Percentiles rank a stretch among this genome's conserved stretches.
These are phyloP conservation scores for Nymphalis io DNA, from an alignment of 1,140 invertebrate species.

Conservation along the genomic window DNA sequence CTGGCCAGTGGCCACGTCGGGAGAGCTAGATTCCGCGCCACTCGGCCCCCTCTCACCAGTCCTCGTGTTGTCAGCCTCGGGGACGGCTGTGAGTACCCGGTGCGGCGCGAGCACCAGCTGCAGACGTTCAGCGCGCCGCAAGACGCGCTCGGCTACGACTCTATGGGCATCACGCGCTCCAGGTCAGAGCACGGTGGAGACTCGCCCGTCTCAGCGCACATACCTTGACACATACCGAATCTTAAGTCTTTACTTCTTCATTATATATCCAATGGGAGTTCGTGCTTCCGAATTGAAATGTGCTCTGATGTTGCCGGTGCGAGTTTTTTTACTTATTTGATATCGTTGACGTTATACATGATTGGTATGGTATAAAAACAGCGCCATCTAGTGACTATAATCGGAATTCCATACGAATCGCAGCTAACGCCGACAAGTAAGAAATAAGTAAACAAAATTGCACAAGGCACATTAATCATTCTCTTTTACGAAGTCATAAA, in stretches of 20 bases:
- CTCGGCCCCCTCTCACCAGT: not conserved
- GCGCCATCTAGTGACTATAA: too few relatives aligned
- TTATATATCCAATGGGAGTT: not conserved
- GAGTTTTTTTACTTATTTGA: too few relatives aligned
- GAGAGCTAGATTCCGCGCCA: not conserved
- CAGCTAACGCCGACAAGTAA: too few relatives aligned
- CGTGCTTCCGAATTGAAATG: not conserved
- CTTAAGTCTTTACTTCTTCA: too few relatives aligned
- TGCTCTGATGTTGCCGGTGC: not conserved
- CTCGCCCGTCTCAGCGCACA: conserved; percentile 49
- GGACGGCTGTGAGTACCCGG: conserved; percentile 92
- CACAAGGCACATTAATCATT: too few relatives aligned
- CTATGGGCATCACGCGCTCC: conserved; percentile 93
- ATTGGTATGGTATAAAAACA: too few relatives aligned
- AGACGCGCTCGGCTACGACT: conserved; percentile 87
- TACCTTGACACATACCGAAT: conserved; percentile 58
- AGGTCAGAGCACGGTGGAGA: conserved; percentile 84
- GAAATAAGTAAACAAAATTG: too few relatives aligned
- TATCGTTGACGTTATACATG: too few relatives aligned
- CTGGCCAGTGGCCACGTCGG: too few relatives aligned
- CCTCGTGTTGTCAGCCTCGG: conserved; percentile 84
- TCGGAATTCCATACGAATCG: too few relatives aligned
- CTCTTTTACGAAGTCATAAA: not conserved
- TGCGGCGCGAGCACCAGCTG: conserved; percentile 86
- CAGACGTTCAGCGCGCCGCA: conserved; percentile 76